These are phyloP conservation scores for Sussaba pulchella DNA, from an alignment of 2,888 invertebrate genomes.

Conservation along the genomic window DNA sequence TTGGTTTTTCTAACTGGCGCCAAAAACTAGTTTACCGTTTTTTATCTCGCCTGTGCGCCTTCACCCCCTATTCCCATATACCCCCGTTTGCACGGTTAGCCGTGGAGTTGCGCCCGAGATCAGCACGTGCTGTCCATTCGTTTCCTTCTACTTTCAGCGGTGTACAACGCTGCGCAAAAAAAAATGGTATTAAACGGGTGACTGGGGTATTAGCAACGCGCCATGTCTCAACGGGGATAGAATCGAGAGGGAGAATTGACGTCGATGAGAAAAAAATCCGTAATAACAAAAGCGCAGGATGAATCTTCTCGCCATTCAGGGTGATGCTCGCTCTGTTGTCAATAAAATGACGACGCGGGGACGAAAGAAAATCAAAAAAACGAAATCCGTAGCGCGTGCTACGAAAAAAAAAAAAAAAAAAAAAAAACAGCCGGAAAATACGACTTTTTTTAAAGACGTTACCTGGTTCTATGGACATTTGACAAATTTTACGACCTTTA, in stretches of 20 bases:
- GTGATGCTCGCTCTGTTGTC: background rate
- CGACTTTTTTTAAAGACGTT: constrained; percentile 77
- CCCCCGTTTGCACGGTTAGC: constrained; percentile 24
- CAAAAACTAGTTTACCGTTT: constrained; percentile 61
- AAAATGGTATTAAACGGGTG: constrained; percentile 65
- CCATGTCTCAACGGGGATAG: constrained; percentile 20
- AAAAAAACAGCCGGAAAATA: constrained; percentile 47
- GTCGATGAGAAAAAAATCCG: background rate
- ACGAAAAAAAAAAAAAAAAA: constrained; percentile 16
- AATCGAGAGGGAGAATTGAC: constrained; percentile 51
- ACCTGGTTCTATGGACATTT: constrained; percentile 75
- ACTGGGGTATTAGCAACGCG: constrained; percentile 51
- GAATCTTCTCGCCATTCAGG: background rate
- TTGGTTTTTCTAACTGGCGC: constrained; percentile 64
- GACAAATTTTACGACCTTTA: constrained; percentile 79
- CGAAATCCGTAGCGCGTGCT: constrained; percentile 51
- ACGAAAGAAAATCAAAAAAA: constrained; percentile 13
- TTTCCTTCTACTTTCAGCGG: constrained; percentile 22
- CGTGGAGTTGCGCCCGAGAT: constrained; percentile 57
- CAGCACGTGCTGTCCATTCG: constrained; percentile 56
- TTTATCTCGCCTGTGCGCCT: constrained; percentile 7
- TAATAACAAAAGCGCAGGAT: constrained; percentile 8
- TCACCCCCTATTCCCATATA: constrained; percentile 5
- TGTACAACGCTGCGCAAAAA: constrained; percentile 38
- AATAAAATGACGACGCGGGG: background rate